A percentile compares a stretch with the other conserved stretches of the same genome.
These are phyloP conservation scores for Pangasius larnaudii DNA, from an alignment of 2,797 vertebrate species.

Conservation along the genomic window DNA sequence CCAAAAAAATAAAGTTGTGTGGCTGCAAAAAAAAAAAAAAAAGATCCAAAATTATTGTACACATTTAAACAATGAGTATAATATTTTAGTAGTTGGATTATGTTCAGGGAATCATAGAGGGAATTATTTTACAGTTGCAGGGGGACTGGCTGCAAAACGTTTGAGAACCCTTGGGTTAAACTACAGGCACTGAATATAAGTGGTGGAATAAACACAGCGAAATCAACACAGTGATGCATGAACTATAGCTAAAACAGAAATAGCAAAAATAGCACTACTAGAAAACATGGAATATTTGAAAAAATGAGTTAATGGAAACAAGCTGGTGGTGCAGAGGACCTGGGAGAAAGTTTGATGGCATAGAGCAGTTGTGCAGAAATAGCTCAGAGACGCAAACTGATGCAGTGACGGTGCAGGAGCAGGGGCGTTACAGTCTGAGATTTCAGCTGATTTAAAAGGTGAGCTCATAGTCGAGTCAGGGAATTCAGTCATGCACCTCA, in stretches of 20 bases:
- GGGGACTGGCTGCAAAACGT: not conserved
- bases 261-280: not conserved
- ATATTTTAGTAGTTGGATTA: not conserved
- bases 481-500: conserved; percentile 1
- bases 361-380: not conserved
- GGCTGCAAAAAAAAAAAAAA: too few relatives aligned
- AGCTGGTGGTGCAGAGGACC: not conserved
- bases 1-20: not conserved
- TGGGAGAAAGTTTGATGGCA: too few relatives aligned
- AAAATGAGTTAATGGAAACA: not conserved
- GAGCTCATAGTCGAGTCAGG: conserved; percentile 7
- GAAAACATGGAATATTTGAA: not conserved
- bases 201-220: not conserved
- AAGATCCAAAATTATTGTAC: not conserved
- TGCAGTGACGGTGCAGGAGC: not conserved
- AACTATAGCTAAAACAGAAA: not conserved
- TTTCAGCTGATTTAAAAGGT: conserved; percentile 6
- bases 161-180: not conserved
- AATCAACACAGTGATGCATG: not conserved
- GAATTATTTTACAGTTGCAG: not conserved
- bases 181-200: not conserved
- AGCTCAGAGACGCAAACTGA: not conserved
- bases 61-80: not conserved
- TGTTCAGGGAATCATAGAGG: not conserved
- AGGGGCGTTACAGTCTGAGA: not conserved